Percentiles rank a stretch among this genome's conserved stretches.
phyloP scores from a whole-genome alignment of 2,888 invertebrate genomes.

The Monoplex corrugatus region DNA sequence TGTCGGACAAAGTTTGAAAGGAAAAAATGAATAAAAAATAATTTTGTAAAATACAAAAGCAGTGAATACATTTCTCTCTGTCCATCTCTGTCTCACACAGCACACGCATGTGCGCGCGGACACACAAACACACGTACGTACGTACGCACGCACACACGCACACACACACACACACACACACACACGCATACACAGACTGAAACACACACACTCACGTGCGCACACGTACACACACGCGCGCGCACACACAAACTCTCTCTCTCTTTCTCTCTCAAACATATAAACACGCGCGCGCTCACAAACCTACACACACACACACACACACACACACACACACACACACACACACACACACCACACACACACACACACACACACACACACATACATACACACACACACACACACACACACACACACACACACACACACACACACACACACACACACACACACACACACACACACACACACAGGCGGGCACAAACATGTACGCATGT shows the following conservation, averaged over 20 bases:
- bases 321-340: too few relatives aligned
- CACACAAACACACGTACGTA: not conserved
- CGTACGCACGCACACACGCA: not conserved
- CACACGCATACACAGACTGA: not conserved
- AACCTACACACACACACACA: too few relatives aligned
- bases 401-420: slow-evolving; percentile 13
- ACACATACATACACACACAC: not conserved
- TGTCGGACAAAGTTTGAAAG: too few relatives aligned
- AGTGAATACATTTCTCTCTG: too few relatives aligned
- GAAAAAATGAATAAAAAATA: too few relatives aligned
- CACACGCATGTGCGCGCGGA: not conserved
- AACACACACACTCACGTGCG: not conserved
- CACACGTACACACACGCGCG: not conserved
- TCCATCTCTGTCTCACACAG: too few relatives aligned
- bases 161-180: not conserved
- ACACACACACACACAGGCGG: not conserved
- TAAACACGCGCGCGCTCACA: too few relatives aligned
- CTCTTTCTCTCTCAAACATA: not conserved
- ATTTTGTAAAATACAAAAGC: too few relatives aligned
- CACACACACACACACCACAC: too few relatives aligned
- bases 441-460: not conserved
- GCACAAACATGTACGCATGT: not conserved
- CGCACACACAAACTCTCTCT: not conserved
- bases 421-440: not conserved
- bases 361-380: not conserved